A percentile compares a stretch with the other conserved stretches of the same genome.
Conservation (phyloP, 2,113 vertebrate genomes). For the Eretmochelys imbricata region DNA sequence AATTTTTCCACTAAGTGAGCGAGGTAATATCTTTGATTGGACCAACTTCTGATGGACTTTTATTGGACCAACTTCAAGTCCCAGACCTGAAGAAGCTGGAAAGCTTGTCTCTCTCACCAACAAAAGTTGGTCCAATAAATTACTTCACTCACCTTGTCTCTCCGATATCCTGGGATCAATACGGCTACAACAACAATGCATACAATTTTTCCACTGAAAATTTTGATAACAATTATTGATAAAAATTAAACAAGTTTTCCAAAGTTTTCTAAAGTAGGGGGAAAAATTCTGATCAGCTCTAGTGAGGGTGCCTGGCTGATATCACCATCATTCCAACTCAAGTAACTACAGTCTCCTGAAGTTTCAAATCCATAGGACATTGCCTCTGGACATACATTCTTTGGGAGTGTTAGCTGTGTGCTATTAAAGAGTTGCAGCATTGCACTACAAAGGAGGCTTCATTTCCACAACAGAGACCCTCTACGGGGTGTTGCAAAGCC, state of each 20-base stretch:
- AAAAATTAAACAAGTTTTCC: not conserved
- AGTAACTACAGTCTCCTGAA: not conserved
- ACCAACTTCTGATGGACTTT: not conserved
- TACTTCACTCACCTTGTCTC: not conserved
- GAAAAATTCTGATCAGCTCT: not conserved
- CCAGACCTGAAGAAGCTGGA: not conserved
- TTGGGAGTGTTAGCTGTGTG: not conserved
- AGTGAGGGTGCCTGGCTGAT: not conserved
- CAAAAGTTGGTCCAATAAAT: not conserved
- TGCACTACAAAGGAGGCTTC: not conserved
- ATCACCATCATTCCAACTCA: not conserved
- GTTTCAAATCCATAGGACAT: not conserved
- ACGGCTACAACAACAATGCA: not conserved
- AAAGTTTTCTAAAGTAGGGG: not conserved
- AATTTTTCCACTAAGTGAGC: not conserved
- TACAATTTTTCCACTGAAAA: not conserved
- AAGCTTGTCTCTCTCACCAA: not conserved
- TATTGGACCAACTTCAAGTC: not conserved
- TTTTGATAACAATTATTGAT: not conserved
- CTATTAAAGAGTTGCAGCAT: not conserved
- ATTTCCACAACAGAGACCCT: slow-evolving; percentile 1
- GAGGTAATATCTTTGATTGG: not conserved
- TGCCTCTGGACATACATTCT: not conserved
- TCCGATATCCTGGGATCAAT: not conserved
- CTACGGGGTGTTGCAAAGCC: not conserved